Evolutionary conservation across 2,797 vertebrate genomes (phyloP).

Genomic region (Spinibarbus caldwelli): DNA sequence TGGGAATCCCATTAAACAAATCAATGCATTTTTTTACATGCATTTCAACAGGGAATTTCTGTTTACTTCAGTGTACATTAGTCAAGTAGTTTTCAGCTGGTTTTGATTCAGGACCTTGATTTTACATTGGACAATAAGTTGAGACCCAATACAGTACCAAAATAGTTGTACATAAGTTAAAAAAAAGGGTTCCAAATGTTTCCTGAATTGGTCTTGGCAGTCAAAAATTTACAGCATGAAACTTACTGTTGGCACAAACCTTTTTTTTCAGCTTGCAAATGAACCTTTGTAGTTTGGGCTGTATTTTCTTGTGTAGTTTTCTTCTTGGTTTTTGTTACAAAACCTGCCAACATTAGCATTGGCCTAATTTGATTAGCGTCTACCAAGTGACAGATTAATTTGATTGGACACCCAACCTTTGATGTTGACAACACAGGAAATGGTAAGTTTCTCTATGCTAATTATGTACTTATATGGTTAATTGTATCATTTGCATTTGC

Average conservation of each 20-base stretch:
- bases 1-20: constrained; percentile 27
- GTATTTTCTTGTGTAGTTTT: not conserved
- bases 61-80: not conserved
- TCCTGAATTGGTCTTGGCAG: not conserved
- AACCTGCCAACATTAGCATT: not conserved
- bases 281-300: not conserved
- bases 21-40: not conserved
- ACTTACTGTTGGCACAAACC: not conserved
- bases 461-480: no score
- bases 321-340: not conserved
- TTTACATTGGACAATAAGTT: not conserved
- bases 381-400: not conserved
- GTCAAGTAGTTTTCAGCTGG: not conserved
- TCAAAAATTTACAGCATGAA: no score
- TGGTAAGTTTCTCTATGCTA: not conserved
- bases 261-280: not conserved
- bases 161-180: not conserved
- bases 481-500: not conserved
- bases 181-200: not conserved
- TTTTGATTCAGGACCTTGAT: not conserved
- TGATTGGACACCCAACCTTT: not conserved
- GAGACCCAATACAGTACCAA: not conserved
- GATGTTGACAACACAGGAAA: not conserved
- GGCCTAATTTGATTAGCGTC: no score
- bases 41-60: not conserved